Conservation (phyloP, 1,140 invertebrate species). For the Philaenus spumarius region DNA sequence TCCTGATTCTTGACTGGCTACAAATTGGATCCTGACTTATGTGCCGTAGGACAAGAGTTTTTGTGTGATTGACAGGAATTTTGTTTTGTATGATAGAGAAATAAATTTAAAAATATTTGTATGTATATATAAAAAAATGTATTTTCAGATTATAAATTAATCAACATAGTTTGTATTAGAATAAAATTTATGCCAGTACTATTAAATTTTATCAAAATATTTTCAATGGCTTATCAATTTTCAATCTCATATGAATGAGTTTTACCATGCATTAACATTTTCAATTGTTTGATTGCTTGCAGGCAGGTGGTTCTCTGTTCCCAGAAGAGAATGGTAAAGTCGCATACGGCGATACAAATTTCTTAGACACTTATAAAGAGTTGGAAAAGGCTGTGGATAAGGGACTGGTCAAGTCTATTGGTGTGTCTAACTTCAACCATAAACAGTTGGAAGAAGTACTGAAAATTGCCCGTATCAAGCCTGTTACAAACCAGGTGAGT, state of each 20-base stretch:
- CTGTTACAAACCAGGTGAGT: constrained; percentile 66
- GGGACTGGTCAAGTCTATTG: constrained; percentile 70
- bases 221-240: background rate
- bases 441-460: constrained; percentile 70
- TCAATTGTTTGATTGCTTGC: constrained; percentile 22
- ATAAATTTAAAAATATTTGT: no score
- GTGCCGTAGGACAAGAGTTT: no score
- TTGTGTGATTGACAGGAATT: no score
- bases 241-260: background rate
- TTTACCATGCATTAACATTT: background rate
- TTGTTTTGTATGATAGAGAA: no score
- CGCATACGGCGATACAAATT: constrained; percentile 60
- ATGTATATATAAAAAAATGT: background rate
- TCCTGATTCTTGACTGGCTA: no score
- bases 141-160: background rate
- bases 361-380: constrained; percentile 86
- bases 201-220: background rate
- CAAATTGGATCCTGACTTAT: no score
- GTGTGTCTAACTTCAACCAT: constrained; percentile 87
- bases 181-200: background rate
- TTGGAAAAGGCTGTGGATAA: constrained; percentile 70
- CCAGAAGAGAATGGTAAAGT: constrained; percentile 58
- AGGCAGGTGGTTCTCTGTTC: constrained; percentile 51
- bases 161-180: background rate
- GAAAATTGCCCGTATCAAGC: constrained; percentile 59